Evolutionary conservation across 2,888 invertebrate species (phyloP), one percentile per base, ranked within the genome.

Genomic region (Lochmaea crataegi): DNA sequence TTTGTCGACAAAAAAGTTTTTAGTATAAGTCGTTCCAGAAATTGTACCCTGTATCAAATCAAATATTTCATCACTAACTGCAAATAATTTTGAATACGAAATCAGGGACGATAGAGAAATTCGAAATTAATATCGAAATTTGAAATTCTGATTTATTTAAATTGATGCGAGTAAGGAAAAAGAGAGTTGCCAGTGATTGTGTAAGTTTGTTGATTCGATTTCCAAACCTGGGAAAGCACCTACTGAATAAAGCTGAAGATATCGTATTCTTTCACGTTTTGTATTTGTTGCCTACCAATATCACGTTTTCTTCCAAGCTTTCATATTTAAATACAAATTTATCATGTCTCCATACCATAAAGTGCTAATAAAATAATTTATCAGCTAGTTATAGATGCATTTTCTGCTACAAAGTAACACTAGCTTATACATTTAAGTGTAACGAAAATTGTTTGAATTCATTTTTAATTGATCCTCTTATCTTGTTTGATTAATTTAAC

Each of bases 91-190:
- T 56, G 69, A 69, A 69, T 69, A 57, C 26, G 53, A 64, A 69
- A 60, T 69, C 41, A 69, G 53, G n/a, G 41, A 56, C 14, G 69
- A 69, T 64, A 69, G 69, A 1, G 69, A 69, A 64, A 69, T 69
- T 64, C 26, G 63, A 56, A 63, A 64, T 69, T 61, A 65, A 67
- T 58, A 68, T 48, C 51, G 16, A 16, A 42, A 67, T 70, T 57
- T 66, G 67, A 70, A 70, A 70, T 73, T 70, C 70, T 64, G 58
- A 70, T 73, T 70, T 67, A 73, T 73, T 70, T 64, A 73, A 73
- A 73, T 73, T 70, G 66, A 67, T 70, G 61, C 72, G 41, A 38
- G 32, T 4, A 32, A 32, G 22, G n/a, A 67, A 58, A 57, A 48
- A n/a, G 68, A 61, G 60, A 69, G 9, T 38, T 60, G 11, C 26